Percentiles rank a stretch among this genome's conserved stretches.
phyloP scores from a whole-genome alignment of 2,113 vertebrate species.

The Eulacestoma nigropectus region DNA sequence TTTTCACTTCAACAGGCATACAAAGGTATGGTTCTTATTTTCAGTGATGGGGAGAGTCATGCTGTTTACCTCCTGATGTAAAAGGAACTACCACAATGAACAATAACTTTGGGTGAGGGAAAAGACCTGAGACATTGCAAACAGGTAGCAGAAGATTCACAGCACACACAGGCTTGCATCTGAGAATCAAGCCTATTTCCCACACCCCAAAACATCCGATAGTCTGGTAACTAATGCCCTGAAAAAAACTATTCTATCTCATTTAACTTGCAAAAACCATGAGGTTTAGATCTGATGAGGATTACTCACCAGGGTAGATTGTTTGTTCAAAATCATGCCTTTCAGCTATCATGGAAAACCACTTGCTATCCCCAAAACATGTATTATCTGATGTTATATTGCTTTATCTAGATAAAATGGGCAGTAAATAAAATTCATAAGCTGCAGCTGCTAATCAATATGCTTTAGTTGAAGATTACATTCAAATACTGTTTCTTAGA shows the following conservation, averaged over 20 bases:
- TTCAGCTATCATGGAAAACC: not conserved
- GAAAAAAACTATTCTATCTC: not conserved
- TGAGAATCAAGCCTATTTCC: not conserved
- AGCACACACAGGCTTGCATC: not conserved
- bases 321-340: constrained; percentile 12
- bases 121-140: not conserved
- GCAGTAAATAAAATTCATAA: not conserved
- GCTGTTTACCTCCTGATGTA: not conserved
- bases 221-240: not conserved
- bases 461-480: not conserved
- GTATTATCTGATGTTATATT: not conserved
- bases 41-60: not conserved
- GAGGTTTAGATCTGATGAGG: not conserved
- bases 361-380: not conserved
- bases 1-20: not conserved
- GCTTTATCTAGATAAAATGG: not conserved
- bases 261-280: not conserved
- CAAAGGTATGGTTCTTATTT: not conserved
- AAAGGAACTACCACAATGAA: not conserved
- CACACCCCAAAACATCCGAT: not conserved
- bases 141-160: not conserved
- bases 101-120: not conserved
- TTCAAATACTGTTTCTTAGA: not conserved
- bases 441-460: constrained; percentile 12
- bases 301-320: not conserved